These are phyloP conservation scores for Rhagophthalmus giganteus DNA, from an alignment of 2,888 invertebrate species.

Conservation along the genomic window DNA sequence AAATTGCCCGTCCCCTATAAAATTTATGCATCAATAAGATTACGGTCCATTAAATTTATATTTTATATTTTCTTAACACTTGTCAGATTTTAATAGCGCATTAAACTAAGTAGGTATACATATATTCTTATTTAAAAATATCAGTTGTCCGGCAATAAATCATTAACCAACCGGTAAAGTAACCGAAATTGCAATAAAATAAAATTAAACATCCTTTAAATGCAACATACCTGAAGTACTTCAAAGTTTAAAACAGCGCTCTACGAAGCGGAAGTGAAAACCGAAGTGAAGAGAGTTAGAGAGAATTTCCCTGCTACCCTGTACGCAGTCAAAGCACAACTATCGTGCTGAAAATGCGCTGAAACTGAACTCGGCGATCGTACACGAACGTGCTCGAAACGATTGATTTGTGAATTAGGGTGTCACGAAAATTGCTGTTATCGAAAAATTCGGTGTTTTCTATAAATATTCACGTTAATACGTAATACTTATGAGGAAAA, in stretches of 20 bases:
- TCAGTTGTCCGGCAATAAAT: too few relatives aligned
- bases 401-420: constrained; percentile 15
- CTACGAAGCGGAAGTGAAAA: constrained; percentile 21
- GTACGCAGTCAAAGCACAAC: constrained; percentile 45
- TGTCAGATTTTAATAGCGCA: too few relatives aligned
- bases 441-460: neutral
- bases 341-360: constrained; percentile 43
- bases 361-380: constrained; percentile 38
- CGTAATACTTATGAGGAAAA: too few relatives aligned
- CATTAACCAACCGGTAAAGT: too few relatives aligned
- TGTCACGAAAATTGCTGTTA: constrained; percentile 9
- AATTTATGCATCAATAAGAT: too few relatives aligned
- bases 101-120: too few relatives aligned
- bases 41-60: too few relatives aligned
- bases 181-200: too few relatives aligned
- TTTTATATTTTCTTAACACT: too few relatives aligned
- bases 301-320: constrained; percentile 37
- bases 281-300: constrained; percentile 24
- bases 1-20: too few relatives aligned
- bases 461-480: neutral
- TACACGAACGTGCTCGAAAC: constrained; percentile 35
- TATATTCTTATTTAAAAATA: too few relatives aligned
- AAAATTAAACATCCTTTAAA: too few relatives aligned
- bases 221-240: constrained; percentile 7
- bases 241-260: constrained; percentile 8